Conservation (phyloP, 2,113 vertebrate species). For the Microtus richardsoni region DNA sequence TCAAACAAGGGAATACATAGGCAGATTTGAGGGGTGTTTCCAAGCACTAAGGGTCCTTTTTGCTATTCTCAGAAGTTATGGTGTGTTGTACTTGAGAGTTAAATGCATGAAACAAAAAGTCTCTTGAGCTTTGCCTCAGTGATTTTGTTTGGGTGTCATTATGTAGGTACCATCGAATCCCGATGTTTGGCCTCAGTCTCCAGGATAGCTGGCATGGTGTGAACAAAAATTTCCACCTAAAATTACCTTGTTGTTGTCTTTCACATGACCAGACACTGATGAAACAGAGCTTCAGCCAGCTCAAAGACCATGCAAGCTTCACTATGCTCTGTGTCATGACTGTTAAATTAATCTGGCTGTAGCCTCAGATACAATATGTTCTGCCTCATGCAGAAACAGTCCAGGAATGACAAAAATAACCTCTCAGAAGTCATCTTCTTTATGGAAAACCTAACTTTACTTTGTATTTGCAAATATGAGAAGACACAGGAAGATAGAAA, state of each 20-base stretch:
- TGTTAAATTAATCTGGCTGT: background rate
- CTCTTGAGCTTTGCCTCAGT: background rate
- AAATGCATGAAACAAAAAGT: background rate
- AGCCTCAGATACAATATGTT: background rate
- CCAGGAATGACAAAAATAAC: background rate
- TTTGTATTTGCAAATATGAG: background rate
- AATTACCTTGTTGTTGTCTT: background rate
- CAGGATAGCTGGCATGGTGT: background rate
- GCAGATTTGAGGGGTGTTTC: background rate
- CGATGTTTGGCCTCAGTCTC: background rate
- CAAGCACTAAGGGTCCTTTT: background rate
- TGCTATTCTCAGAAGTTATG: background rate
- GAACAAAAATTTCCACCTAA: background rate
- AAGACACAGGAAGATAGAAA: background rate
- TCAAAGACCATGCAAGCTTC: too few relatives aligned
- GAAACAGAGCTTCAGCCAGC: background rate
- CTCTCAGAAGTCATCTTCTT: background rate
- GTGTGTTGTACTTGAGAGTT: background rate
- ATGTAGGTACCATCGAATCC: background rate
- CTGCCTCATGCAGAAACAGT: background rate
- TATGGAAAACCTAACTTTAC: background rate
- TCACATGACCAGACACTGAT: background rate
- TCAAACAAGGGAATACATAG: background rate
- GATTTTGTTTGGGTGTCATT: constrained; percentile 17
- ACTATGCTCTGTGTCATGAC: background rate